A percentile compares a stretch with the other conserved stretches of the same genome.
Evolutionary conservation across 2,888 invertebrate genomes (phyloP).

Genomic region (Salpingus planirostris): DNA sequence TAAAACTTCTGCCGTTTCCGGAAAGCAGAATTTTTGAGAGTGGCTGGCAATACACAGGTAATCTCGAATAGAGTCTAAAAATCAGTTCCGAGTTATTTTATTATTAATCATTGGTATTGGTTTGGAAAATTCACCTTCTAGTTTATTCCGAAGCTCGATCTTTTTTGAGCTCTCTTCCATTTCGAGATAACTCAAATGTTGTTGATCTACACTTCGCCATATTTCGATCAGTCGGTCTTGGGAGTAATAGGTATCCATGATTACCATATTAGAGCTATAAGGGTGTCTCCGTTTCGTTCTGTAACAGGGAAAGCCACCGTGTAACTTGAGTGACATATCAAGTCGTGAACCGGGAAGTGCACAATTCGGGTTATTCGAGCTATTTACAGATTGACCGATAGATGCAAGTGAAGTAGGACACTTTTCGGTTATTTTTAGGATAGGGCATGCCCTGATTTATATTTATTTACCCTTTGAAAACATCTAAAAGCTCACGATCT

Average conservation of each 20-base stretch:
- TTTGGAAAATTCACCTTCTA: constrained; percentile 58
- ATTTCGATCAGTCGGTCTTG: constrained; percentile 56
- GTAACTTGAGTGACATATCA: too few relatives aligned
- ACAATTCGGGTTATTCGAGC: too few relatives aligned
- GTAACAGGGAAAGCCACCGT: too few relatives aligned
- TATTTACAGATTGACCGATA: too few relatives aligned
- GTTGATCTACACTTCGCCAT: constrained; percentile 63
- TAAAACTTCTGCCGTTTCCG: constrained; percentile 67
- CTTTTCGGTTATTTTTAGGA: too few relatives aligned
- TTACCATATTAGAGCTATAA: constrained; percentile 35
- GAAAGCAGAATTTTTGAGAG: constrained; percentile 67
- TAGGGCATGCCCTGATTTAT: constrained; percentile 6
- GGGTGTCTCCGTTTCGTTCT: too few relatives aligned
- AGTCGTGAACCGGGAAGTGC: too few relatives aligned
- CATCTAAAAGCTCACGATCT: constrained; percentile 2
- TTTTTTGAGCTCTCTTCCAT: constrained; percentile 74
- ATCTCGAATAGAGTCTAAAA: constrained; percentile 65
- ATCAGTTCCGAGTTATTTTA: constrained; percentile 2
- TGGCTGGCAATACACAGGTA: constrained; percentile 71
- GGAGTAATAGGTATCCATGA: constrained; percentile 44
- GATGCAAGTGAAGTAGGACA: too few relatives aligned
- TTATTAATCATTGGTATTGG: not conserved
- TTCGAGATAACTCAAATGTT: constrained; percentile 71
- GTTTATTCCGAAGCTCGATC: constrained; percentile 62
- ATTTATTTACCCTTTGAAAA: constrained; percentile 5